phyloP scores from a whole-genome alignment of 1,140 invertebrate genomes.

The Hydropsyche tenuis region DNA sequence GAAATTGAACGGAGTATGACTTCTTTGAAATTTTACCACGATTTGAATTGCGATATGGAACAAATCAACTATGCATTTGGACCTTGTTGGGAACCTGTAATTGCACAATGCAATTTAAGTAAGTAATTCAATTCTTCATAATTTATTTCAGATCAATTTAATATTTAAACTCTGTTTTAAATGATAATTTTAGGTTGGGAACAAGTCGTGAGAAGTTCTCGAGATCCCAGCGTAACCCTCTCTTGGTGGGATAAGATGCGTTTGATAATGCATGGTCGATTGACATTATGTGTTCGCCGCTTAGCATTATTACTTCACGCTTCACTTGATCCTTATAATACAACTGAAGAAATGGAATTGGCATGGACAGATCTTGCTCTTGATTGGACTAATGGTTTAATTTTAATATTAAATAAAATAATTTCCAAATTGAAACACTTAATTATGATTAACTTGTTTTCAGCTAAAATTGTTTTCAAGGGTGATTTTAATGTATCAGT shows the following conservation, averaged over 20 bases:
- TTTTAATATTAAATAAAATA: not conserved
- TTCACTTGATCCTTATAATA: slow-evolving; percentile 97
- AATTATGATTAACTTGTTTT: slow-evolving; percentile 44
- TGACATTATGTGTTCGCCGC: slow-evolving; percentile 86
- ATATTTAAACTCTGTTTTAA: slow-evolving; percentile 1
- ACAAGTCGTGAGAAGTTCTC: slow-evolving; percentile 83
- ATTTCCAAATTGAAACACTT: not conserved
- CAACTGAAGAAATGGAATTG: slow-evolving; percentile 98
- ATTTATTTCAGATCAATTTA: slow-evolving; percentile 51
- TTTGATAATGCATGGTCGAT: slow-evolving; percentile 88
- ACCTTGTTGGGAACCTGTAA: slow-evolving; percentile 97
- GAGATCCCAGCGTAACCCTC: slow-evolving; percentile 91
- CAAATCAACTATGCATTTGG: slow-evolving; percentile 93
- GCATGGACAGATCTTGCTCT: slow-evolving; percentile 91
- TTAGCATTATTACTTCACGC: slow-evolving; percentile 91
- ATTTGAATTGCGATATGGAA: slow-evolving; percentile 93
- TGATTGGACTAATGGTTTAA: slow-evolving; percentile 91
- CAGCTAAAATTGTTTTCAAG: slow-evolving; percentile 83
- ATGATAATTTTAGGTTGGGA: slow-evolving; percentile 69
- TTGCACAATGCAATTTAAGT: slow-evolving; percentile 93
- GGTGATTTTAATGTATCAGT: slow-evolving; percentile 89
- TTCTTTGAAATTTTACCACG: slow-evolving; percentile 96
- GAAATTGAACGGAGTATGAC: slow-evolving; percentile 88
- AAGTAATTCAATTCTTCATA: slow-evolving; percentile 53
- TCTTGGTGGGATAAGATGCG: slow-evolving; percentile 98